Evolutionary conservation across 2,113 vertebrate species (phyloP).

Genomic region (Pterophyllum scalare): DNA sequence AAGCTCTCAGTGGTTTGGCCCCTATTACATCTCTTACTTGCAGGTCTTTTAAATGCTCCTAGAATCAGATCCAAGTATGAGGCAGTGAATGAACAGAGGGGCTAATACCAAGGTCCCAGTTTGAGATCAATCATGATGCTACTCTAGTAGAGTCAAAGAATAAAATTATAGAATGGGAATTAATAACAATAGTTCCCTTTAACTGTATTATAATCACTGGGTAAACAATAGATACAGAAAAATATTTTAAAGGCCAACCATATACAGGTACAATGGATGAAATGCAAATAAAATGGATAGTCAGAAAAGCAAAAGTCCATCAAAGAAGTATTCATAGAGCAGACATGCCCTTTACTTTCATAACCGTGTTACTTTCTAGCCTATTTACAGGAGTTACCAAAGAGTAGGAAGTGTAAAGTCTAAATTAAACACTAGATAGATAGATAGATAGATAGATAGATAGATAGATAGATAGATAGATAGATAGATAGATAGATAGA

Average conservation of each 20-base stretch:
- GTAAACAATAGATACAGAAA: neutral
- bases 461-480: constrained; percentile 32
- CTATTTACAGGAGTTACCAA: neutral
- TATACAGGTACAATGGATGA: neutral
- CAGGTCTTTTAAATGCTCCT: too few species aligned
- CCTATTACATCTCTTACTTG: too few species aligned
- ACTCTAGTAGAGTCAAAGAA: neutral
- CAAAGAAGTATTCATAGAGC: neutral
- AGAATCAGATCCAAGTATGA: too few species aligned
- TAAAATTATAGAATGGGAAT: too few species aligned
- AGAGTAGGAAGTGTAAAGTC: neutral
- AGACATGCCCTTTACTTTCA: too few species aligned
- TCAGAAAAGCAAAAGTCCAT: neutral
- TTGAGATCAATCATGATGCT: neutral
- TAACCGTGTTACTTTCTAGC: too few species aligned
- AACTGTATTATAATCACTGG: neutral
- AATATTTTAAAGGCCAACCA: neutral
- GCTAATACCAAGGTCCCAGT: too few species aligned
- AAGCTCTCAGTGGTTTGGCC: too few species aligned
- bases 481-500: constrained; percentile 32
- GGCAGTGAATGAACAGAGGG: too few species aligned
- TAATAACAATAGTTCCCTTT: neutral
- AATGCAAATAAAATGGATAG: neutral
- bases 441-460: constrained; percentile 23
- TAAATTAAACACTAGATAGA: neutral